Conservation (phyloP, 2,888 invertebrate genomes). For the Papilio protenor region DNA sequence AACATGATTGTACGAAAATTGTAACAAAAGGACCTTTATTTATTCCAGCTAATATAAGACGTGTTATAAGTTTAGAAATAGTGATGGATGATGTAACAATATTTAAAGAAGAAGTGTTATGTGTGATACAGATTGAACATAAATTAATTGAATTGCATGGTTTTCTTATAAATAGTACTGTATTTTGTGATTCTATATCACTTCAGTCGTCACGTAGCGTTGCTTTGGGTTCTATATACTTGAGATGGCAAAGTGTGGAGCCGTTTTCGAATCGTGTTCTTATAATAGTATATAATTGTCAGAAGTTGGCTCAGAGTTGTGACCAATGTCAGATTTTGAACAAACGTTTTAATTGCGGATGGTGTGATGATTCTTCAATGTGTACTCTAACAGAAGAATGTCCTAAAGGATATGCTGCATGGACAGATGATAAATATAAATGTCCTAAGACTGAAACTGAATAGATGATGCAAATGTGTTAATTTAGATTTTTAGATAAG, state of each 20-base stretch:
- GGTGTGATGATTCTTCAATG: conserved; percentile 51
- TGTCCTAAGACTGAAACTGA: conserved; percentile 18
- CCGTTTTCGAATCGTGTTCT: conserved; percentile 58
- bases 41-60: conserved; percentile 51
- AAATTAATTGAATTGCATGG: conserved; percentile 46
- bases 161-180: conserved; percentile 43
- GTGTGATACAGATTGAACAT: conserved; percentile 53
- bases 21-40: conserved; percentile 52
- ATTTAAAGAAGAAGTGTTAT: conserved; percentile 52
- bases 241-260: conserved; percentile 58
- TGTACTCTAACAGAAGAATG: conserved; percentile 56
- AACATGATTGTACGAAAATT: conserved; percentile 51
- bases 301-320: conserved; percentile 50
- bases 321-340: conserved; percentile 51
- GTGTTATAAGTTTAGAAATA: conserved; percentile 52
- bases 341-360: conserved; percentile 54
- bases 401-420: conserved; percentile 47
- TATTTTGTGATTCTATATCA: conserved; percentile 46
- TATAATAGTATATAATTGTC: conserved; percentile 56
- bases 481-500: no score
- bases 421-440: conserved; percentile 47
- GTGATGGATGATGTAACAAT: conserved; percentile 56
- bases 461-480: neutral
- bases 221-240: conserved; percentile 49
- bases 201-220: conserved; percentile 45